Base-by-base conservation (phyloP, 2,888 invertebrate genomes). In the Antheraea yamamai region DNA sequence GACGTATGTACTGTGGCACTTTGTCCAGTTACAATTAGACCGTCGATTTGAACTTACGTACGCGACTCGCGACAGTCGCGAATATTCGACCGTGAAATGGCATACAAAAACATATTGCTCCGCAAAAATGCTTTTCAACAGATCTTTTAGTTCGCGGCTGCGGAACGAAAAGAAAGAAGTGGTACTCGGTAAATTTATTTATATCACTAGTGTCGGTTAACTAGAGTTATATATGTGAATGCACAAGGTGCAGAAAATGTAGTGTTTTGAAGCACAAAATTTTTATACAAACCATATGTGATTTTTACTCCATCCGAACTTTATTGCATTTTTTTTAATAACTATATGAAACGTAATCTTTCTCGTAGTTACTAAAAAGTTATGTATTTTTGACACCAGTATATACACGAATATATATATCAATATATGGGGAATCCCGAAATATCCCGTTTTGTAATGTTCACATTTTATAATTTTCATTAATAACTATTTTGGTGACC, bases 101-200 rank as follows among this genome's bases (percentile, higher is more conserved):
- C 81, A 79, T 79, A 79, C 80, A 75, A 81, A 79, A 77, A 80
- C 75, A 74, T 77, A 75, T 75, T 79, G 74, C 76, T 74, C 78
- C 75, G 73, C 77, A 84, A 82, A 85, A 79, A 94, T 95, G 94
- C 83, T 94, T 82, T 88, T 89, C 83, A 88, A 90, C 86, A 88
- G 92, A 84, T 91, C 92, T 58, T 93, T 93, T 87, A 90, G 94
- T 84, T 95, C 96, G 80, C 95, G 96, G 73, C 94, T 96, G 78
- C 92, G 97, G 86, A 96, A 96, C 89, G 95, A 96, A 81, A 95
- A 96, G 89, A 96, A 96, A 91, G 97, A 97, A 93, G 95, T 97
- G 77, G 91, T 97, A 82, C 93, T 97, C 85, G 97, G 97, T 97
- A 95, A 92, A 95, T 75, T 72, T 72, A 61, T 72, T 39, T 70